phyloP scores from a whole-genome alignment of 2,888 invertebrate species.

The Andrena haemorrhoa region DNA sequence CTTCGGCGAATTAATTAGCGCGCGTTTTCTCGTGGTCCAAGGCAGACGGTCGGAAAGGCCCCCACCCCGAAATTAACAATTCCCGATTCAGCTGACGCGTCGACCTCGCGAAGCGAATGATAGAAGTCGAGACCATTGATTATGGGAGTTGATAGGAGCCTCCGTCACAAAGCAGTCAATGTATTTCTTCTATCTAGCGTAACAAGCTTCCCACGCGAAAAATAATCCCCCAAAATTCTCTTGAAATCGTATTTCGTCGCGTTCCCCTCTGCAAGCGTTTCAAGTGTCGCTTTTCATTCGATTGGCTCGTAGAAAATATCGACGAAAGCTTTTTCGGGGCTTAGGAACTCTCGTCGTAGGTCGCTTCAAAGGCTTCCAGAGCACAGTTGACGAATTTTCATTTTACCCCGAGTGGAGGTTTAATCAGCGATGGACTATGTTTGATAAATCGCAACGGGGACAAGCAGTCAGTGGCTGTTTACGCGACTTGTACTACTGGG shows the following conservation, averaged over 20 bases:
- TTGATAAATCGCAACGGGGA: not conserved
- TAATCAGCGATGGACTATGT: not conserved
- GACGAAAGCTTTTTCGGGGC: too few relatives aligned
- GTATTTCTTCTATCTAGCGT: not conserved
- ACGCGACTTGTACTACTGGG: not conserved
- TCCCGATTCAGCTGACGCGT: slow-evolving; percentile 43
- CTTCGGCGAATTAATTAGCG: slow-evolving; percentile 55
- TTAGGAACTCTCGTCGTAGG: not conserved
- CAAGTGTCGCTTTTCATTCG: not conserved
- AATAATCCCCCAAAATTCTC: not conserved
- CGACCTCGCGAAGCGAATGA: slow-evolving; percentile 1
- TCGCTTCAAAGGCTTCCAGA: not conserved
- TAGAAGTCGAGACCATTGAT: not conserved
- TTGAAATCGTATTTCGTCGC: not conserved
- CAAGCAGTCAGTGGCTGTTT: not conserved
- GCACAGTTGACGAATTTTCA: not conserved
- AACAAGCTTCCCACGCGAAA: not conserved
- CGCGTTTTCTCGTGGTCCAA: slow-evolving; percentile 34
- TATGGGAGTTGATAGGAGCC: too few relatives aligned
- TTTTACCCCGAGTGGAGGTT: not conserved
- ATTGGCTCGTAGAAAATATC: slow-evolving; percentile 3
- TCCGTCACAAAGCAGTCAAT: not conserved
- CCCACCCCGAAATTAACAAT: slow-evolving; percentile 51
- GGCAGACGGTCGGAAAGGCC: slow-evolving; percentile 34
- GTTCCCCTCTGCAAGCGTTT: not conserved